Evolutionary conservation across 2,113 vertebrate genomes (phyloP).

Genomic region (Acanthisitta chloris): DNA sequence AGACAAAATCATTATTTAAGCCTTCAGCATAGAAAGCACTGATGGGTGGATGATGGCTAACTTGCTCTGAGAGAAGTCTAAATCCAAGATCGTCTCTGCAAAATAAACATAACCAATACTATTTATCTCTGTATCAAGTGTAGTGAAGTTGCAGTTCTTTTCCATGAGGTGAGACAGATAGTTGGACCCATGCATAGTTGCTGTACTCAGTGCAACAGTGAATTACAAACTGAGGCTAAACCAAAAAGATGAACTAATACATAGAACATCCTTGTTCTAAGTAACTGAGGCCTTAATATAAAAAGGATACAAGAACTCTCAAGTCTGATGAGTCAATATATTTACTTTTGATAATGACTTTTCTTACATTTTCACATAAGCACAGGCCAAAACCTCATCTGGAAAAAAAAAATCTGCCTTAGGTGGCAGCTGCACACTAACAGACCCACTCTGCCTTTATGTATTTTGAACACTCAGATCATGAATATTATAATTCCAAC

Average conservation of each 20-base stretch:
- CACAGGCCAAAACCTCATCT: neutral
- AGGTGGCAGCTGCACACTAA: neutral
- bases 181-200: neutral
- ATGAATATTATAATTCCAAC: neutral
- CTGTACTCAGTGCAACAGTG: neutral
- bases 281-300: neutral
- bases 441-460: neutral
- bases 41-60: conserved; percentile 96
- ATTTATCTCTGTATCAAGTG: neutral
- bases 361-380: neutral
- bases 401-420: neutral
- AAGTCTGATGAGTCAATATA: neutral
- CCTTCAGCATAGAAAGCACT: conserved; percentile 98
- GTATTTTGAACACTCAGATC: neutral
- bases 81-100: conserved; percentile 95
- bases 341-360: neutral
- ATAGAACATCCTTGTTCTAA: neutral
- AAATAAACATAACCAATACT: neutral
- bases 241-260: neutral
- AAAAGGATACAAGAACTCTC: neutral
- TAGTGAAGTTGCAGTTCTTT: neutral
- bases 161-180: neutral
- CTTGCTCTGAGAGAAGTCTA: conserved; percentile 94
- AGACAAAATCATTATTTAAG: conserved; percentile 89
- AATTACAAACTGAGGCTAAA: neutral